Evolutionary conservation across 2,113 vertebrate species (phyloP).

Genomic region (Sitta europaea): DNA sequence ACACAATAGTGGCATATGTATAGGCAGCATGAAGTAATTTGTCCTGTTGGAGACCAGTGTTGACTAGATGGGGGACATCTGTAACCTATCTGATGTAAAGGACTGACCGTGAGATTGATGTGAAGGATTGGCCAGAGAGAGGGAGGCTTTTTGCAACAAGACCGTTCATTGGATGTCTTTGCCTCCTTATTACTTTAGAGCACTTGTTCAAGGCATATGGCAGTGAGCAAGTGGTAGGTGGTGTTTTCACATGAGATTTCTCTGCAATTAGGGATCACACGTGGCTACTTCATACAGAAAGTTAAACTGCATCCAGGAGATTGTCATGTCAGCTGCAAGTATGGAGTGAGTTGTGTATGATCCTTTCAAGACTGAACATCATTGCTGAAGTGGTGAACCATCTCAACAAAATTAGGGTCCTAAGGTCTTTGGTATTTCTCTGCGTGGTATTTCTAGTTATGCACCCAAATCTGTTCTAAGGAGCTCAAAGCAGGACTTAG

Average conservation of each 20-base stretch:
- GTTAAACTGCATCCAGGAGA: background rate
- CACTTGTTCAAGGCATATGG: background rate
- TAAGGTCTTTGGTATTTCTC: background rate
- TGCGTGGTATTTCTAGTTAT: background rate
- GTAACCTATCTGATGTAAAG: background rate
- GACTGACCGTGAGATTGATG: background rate
- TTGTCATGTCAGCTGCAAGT: background rate
- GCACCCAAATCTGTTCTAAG: background rate
- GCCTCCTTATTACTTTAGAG: background rate
- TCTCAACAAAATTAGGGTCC: background rate
- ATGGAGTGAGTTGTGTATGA: background rate
- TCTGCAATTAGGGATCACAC: background rate
- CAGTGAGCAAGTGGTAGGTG: background rate
- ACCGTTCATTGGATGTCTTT: background rate
- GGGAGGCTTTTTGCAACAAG: background rate
- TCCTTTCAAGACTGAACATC: background rate
- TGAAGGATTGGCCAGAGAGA: background rate
- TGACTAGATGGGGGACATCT: background rate
- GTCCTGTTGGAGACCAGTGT: background rate
- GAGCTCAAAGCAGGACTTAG: background rate
- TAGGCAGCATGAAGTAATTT: background rate
- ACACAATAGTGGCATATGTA: accelerated
- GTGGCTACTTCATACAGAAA: background rate
- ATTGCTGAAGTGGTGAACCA: background rate
- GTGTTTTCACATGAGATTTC: background rate